Conservation (phyloP, 2,888 invertebrate genomes). For the Oeneis ivallda region DNA sequence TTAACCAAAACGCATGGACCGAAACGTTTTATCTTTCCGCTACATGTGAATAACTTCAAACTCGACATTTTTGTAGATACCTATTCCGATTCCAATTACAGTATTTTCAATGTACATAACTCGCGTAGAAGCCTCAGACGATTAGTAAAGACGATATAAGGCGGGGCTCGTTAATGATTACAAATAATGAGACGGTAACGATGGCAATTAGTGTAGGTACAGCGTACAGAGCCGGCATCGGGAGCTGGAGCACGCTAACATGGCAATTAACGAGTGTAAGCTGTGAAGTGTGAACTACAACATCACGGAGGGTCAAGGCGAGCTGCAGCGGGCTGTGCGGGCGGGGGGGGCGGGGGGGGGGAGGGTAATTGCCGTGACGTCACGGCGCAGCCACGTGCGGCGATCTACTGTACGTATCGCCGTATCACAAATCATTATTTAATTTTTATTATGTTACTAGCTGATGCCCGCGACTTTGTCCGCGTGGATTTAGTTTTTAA, state of each 20-base stretch:
- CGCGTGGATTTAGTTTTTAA: too few relatives aligned
- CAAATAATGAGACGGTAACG: neutral
- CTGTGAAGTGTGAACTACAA: neutral
- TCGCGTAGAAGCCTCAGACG: neutral
- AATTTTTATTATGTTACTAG: too few relatives aligned
- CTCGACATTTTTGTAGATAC: neutral
- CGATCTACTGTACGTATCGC: too few relatives aligned
- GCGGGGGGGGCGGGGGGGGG: too few relatives aligned
- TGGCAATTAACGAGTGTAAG: neutral
- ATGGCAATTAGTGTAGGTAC: neutral
- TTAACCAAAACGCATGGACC: neutral
- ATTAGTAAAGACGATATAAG: too few relatives aligned
- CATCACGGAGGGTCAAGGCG: neutral
- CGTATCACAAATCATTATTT: too few relatives aligned
- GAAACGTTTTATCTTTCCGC: neutral
- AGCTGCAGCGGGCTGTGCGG: too few relatives aligned
- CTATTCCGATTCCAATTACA: too few relatives aligned
- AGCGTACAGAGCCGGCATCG: neutral
- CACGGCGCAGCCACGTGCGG: too few relatives aligned
- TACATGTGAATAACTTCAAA: neutral
- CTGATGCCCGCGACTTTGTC: too few relatives aligned
- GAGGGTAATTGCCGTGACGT: neutral
- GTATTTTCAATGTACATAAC: neutral
- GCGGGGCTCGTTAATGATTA: neutral
- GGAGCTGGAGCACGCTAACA: neutral